phyloP scores from a whole-genome alignment of 2,113 vertebrate genomes.

The Seriola rivoliana region DNA sequence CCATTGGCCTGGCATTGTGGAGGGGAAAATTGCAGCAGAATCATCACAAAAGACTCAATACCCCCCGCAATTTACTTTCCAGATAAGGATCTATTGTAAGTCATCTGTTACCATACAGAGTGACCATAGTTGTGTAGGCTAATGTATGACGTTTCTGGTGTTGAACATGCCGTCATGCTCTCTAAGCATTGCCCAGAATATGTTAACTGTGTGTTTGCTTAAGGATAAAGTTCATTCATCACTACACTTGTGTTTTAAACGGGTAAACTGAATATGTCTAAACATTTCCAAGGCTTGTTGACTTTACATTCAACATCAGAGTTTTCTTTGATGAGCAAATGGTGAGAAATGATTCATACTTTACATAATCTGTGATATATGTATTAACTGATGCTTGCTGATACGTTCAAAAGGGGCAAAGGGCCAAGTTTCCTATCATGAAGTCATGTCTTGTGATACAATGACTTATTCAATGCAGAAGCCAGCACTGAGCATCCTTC shows the following conservation, averaged over 20 bases:
- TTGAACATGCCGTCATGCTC: background rate
- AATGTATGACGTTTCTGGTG: constrained; percentile 25
- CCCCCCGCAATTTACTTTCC: constrained; percentile 61
- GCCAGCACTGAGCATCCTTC: background rate
- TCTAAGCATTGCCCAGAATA: background rate
- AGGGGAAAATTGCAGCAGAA: constrained; percentile 60
- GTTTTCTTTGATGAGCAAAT: constrained; percentile 6
- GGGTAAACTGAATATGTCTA: background rate
- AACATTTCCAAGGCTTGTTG: constrained; percentile 2
- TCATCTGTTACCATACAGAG: constrained; percentile 66
- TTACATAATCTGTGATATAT: background rate
- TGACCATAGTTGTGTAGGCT: constrained; percentile 59
- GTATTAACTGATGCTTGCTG: constrained; percentile 5
- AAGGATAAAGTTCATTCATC: background rate
- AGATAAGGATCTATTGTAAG: constrained; percentile 72
- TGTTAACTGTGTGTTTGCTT: background rate
- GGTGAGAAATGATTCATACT: background rate
- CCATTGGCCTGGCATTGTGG: constrained; percentile 59
- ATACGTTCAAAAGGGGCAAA: background rate
- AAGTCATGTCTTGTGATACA: background rate
- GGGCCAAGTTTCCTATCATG: background rate
- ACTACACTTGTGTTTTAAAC: constrained; percentile 9
- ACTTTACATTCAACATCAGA: constrained; percentile 1
- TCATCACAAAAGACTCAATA: constrained; percentile 67
- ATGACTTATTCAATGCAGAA: background rate